A percentile compares a stretch with the other conserved stretches of the same genome.
These are phyloP conservation scores for Mixornis gularis DNA, from an alignment of 2,113 vertebrate species.

Conservation along the genomic window DNA sequence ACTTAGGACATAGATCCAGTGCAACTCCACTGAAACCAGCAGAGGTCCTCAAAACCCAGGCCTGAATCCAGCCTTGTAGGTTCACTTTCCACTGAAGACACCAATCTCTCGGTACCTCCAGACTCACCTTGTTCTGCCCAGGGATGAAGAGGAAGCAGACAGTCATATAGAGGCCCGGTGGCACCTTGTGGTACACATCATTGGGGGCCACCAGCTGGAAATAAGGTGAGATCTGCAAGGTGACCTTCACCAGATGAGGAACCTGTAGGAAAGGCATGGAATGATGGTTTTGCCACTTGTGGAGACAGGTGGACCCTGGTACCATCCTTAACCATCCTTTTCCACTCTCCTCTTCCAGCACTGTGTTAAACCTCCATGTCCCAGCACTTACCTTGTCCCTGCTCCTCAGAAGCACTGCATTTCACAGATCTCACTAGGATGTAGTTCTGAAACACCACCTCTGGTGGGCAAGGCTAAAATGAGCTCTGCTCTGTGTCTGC, in stretches of 20 bases:
- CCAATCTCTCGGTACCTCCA: not conserved
- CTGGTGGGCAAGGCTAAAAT: not conserved
- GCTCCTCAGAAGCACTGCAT: not conserved
- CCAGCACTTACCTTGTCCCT: not conserved
- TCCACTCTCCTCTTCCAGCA: not conserved
- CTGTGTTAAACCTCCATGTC: not conserved
- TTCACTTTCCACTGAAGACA: not conserved
- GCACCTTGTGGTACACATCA: not conserved
- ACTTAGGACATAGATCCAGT: not conserved
- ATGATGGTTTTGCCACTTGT: not conserved
- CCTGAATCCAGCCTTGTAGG: not conserved
- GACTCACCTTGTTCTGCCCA: conserved; percentile 80
- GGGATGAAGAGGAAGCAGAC: conserved; percentile 82
- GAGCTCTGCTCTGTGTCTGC: too few relatives aligned
- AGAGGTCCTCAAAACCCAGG: not conserved
- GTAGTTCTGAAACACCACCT: not conserved
- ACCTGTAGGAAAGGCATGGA: not conserved
- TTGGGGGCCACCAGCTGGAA: not conserved
- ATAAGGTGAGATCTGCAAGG: not conserved
- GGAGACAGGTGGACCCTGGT: not conserved
- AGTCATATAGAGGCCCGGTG: conserved; percentile 73
- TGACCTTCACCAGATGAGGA: not conserved
- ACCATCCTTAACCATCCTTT: not conserved
- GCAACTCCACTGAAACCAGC: not conserved
- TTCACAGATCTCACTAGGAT: not conserved